Percentiles rank a stretch among this genome's conserved stretches.
phyloP scores from a whole-genome alignment of 2,888 invertebrate genomes.

The Schizaphis graminum region DNA sequence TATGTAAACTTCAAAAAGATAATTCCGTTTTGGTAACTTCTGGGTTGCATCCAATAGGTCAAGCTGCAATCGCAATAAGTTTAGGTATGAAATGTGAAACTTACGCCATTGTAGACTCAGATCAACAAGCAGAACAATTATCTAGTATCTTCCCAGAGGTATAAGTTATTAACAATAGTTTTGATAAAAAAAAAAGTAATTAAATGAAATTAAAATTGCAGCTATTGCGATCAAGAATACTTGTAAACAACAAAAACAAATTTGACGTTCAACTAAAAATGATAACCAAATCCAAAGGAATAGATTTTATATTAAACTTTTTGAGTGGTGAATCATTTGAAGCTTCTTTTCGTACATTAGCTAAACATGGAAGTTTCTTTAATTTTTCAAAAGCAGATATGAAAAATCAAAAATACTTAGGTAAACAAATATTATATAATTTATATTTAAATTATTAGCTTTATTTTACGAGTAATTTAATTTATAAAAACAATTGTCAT shows the following conservation, averaged over 20 bases:
- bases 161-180: neutral
- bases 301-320: conserved; percentile 41
- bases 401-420: neutral
- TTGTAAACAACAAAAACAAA: neutral
- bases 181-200: neutral
- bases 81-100: neutral
- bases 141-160: conserved; percentile 25
- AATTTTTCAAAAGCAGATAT: conserved; percentile 44
- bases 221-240: neutral
- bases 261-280: conserved; percentile 32
- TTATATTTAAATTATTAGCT: neutral
- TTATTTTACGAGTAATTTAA: neutral
- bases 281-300: conserved; percentile 9
- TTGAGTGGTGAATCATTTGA: conserved; percentile 24
- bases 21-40: conserved; percentile 31
- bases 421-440: neutral
- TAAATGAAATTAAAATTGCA: neutral
- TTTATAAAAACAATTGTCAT: neutral
- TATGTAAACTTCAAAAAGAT: neutral
- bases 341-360: neutral
- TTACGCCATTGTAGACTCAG: neutral
- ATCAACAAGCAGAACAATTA: neutral
- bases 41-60: conserved; percentile 7
- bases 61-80: conserved; percentile 38
- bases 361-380: neutral